A percentile compares a stretch with the other conserved stretches of the same genome.
These are phyloP conservation scores for Yponomeuta evonymella DNA, from an alignment of 2,888 invertebrate species.

Conservation along the genomic window DNA sequence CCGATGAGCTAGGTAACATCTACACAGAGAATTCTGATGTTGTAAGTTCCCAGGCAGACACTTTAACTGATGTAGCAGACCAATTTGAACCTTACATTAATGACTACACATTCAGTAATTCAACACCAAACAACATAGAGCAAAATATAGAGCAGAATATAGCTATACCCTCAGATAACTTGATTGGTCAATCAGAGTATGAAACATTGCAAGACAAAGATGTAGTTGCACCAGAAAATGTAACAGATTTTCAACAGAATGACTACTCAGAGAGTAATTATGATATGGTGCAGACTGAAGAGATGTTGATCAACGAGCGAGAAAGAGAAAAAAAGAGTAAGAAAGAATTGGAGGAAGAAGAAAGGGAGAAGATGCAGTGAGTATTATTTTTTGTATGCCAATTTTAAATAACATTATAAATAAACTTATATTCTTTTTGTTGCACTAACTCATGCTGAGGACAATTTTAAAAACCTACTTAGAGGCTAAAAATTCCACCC, in stretches of 20 bases:
- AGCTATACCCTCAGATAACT: conserved; percentile 11
- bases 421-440: no score
- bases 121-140: conserved; percentile 35
- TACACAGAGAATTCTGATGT: conserved; percentile 57
- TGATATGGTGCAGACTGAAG: conserved; percentile 51
- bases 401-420: no score
- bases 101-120: conserved; percentile 51
- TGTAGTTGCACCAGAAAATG: conserved; percentile 36
- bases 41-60: conserved; percentile 47
- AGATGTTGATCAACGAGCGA: conserved; percentile 68
- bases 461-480: no score
- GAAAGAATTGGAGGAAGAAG: conserved; percentile 93
- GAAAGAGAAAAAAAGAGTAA: conserved; percentile 84
- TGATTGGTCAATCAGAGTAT: background rate
- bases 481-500: no score
- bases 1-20: conserved; percentile 64
- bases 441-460: no score
- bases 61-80: conserved; percentile 46
- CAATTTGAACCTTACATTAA: conserved; percentile 60
- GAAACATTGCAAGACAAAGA: conserved; percentile 30
- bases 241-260: conserved; percentile 50
- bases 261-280: conserved; percentile 37
- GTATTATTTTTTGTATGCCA: conserved; percentile 38
- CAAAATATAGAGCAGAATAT: conserved; percentile 19
- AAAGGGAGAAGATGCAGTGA: conserved; percentile 97